Conservation (phyloP, 1,140 invertebrate species). For the Cotesia glomerata region DNA sequence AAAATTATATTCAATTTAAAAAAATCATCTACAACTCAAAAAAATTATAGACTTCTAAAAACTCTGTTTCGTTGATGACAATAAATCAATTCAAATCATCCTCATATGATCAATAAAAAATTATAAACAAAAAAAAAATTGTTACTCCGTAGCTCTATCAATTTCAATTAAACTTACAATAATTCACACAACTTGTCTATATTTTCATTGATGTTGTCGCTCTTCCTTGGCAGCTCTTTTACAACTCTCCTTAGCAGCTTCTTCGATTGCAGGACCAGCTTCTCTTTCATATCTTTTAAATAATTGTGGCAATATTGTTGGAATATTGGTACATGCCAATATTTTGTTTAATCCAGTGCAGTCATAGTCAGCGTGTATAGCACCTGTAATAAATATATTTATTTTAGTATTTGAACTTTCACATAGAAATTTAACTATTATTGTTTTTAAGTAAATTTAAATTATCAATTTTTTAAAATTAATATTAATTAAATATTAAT, state of each 20-base stretch:
- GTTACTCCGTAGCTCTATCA: no score
- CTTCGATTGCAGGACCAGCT: constrained; percentile 18
- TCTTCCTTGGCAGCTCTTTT: constrained; percentile 19
- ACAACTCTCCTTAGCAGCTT: constrained; percentile 25
- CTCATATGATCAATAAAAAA: background rate
- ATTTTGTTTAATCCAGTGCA: constrained; percentile 3
- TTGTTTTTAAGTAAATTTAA: no score
- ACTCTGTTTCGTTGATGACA: no score
- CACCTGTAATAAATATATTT: no score
- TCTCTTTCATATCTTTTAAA: constrained; percentile 22
- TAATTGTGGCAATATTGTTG: background rate
- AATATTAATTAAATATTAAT: no score
- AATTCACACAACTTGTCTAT: constrained; percentile 9
- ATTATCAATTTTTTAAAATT: no score
- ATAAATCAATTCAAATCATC: background rate
- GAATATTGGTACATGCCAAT: background rate
- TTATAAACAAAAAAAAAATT: background rate
- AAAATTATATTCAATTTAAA: no score
- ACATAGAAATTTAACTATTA: no score
- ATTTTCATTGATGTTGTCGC: constrained; percentile 9
- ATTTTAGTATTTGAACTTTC: no score
- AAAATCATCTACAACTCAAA: no score
- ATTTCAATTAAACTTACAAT: background rate
- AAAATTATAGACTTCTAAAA: no score
- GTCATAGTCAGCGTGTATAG: no score